phyloP scores from a whole-genome alignment of 2,113 vertebrate species.

The Varanus komodoensis region DNA sequence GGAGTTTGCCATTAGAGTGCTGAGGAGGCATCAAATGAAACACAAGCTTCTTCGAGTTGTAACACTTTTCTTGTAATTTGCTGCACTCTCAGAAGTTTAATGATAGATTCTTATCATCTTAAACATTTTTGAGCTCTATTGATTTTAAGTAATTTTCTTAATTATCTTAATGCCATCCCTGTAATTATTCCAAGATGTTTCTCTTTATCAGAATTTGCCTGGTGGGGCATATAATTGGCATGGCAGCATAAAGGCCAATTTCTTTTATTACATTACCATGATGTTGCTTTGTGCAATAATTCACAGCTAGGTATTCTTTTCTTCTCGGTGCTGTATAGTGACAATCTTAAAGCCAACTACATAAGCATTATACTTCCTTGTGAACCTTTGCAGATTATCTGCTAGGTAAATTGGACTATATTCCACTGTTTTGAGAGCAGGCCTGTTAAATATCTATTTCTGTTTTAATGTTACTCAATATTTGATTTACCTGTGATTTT shows the following conservation, averaged over 20 bases:
- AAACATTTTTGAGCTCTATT: constrained; percentile 69
- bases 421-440: constrained; percentile 34
- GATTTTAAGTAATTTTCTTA: constrained; percentile 78
- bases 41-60: constrained; percentile 65
- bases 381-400: constrained; percentile 31
- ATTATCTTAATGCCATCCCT: constrained; percentile 73
- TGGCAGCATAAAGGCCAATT: constrained; percentile 70
- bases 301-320: background rate
- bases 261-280: constrained; percentile 58
- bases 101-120: constrained; percentile 76
- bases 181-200: constrained; percentile 83
- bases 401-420: background rate
- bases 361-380: constrained; percentile 19
- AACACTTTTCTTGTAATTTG: constrained; percentile 77
- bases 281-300: constrained; percentile 21
- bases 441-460: constrained; percentile 17
- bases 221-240: constrained; percentile 70
- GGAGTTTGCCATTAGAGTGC: background rate
- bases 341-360: background rate
- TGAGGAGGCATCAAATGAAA: constrained; percentile 44
- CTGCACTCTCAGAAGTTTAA: constrained; percentile 66
- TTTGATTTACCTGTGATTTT: background rate
- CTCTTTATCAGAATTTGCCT: constrained; percentile 64
- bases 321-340: background rate
- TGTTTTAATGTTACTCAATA: background rate